These are phyloP conservation scores for Melanerpes formicivorus DNA, from an alignment of 2,113 vertebrate genomes.

Conservation along the genomic window DNA sequence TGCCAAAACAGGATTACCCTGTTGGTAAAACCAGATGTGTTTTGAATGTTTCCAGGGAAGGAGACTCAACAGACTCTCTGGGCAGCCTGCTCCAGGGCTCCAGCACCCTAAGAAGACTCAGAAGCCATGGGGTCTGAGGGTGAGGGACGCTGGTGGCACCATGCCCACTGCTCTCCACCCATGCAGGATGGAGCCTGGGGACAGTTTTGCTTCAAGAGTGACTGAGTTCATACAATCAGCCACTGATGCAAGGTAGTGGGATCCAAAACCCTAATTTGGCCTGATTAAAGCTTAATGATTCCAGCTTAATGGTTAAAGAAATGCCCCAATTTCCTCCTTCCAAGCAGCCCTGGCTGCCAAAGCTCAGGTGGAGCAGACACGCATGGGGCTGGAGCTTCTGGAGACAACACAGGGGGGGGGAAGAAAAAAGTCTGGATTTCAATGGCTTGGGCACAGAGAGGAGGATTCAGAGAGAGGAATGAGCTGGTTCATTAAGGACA, in stretches of 20 bases:
- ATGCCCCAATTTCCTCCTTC: not conserved
- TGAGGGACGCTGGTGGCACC: rapidly evolving
- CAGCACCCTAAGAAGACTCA: not conserved
- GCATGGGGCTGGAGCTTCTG: not conserved
- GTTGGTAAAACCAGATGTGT: no score
- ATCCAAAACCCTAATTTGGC: conserved; percentile 14
- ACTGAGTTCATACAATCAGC: not conserved
- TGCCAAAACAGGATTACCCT: no score
- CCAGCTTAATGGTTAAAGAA: not conserved
- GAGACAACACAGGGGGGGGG: not conserved
- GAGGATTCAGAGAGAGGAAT: not conserved
- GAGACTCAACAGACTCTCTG: no score
- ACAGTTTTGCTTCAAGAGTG: not conserved
- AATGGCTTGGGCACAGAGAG: not conserved
- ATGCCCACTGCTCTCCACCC: rapidly evolving
- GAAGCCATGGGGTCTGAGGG: rapidly evolving
- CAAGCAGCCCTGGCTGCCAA: not conserved
- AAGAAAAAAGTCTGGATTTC: not conserved
- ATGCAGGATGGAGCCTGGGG: not conserved
- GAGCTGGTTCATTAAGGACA: not conserved
- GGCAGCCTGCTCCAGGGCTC: no score
- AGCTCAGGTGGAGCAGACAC: not conserved
- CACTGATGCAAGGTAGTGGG: not conserved
- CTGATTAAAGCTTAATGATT: conserved; percentile 33
- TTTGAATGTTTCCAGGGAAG: no score